Evolutionary conservation across 2,888 invertebrate genomes (phyloP).

Genomic region (Exephanes ischioxanthus): DNA sequence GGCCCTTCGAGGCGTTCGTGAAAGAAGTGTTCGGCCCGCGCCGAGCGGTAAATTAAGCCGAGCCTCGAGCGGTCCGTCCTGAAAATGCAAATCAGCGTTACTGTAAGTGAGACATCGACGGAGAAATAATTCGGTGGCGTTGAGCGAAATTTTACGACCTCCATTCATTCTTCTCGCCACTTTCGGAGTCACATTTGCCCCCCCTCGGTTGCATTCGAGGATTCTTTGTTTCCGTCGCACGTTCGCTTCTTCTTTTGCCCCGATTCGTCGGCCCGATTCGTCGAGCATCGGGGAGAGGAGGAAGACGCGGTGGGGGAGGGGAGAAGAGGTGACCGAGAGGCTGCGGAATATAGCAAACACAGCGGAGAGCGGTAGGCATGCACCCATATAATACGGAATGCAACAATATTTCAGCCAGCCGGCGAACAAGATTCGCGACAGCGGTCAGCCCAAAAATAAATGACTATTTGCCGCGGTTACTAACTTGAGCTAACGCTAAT

Average conservation of each 20-base stretch:
- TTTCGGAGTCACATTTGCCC: slow-evolving; percentile 27
- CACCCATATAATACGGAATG: slow-evolving; percentile 69
- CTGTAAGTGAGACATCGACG: slow-evolving; percentile 18
- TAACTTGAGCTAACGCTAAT: slow-evolving; percentile 69
- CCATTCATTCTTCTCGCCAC: slow-evolving; percentile 57
- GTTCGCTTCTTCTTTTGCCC: slow-evolving; percentile 11
- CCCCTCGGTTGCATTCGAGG: not conserved
- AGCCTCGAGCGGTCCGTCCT: not conserved
- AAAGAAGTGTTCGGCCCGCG: not conserved
- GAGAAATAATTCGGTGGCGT: slow-evolving; percentile 64
- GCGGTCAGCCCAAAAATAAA: slow-evolving; percentile 67
- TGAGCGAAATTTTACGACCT: slow-evolving; percentile 72
- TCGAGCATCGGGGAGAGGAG: not conserved
- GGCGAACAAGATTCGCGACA: slow-evolving; percentile 72
- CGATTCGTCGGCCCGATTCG: not conserved
- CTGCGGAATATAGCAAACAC: slow-evolving; percentile 38
- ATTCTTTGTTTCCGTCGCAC: slow-evolving; percentile 17
- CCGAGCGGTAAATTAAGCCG: not conserved
- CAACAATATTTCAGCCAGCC: slow-evolving; percentile 72
- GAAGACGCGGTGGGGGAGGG: not conserved
- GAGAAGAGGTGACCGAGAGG: slow-evolving; percentile 26
- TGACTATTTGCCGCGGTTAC: slow-evolving; percentile 64
- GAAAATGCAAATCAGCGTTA: slow-evolving; percentile 31
- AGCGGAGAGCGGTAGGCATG: slow-evolving; percentile 55
- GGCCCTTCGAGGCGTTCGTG: not conserved